These are phyloP conservation scores for Rhinoderma darwinii DNA, from an alignment of 2,113 vertebrate species.

Conservation along the genomic window DNA sequence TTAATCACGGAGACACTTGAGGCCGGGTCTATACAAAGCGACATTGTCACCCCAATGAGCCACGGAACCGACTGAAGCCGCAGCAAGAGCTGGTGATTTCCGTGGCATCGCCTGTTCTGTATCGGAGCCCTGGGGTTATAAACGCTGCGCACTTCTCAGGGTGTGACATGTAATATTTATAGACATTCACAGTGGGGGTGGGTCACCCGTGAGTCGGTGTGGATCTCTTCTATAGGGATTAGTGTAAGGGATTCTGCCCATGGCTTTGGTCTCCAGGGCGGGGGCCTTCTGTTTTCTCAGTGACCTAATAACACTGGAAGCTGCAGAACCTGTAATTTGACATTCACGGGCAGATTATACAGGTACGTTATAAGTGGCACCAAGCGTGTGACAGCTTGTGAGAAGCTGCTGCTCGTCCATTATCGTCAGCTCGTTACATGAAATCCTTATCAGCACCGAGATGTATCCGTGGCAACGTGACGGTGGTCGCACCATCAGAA, in stretches of 20 bases:
- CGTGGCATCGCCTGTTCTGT: background rate
- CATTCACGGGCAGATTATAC: background rate
- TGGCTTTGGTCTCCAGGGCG: background rate
- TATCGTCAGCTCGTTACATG: too few relatives aligned
- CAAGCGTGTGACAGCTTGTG: background rate
- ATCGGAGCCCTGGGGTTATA: background rate
- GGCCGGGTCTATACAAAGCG: too few relatives aligned
- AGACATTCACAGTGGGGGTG: too few relatives aligned
- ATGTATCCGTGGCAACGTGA: background rate
- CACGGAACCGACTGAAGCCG: too few relatives aligned
- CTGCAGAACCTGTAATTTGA: background rate
- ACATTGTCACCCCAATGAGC: too few relatives aligned
- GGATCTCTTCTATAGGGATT: too few relatives aligned
- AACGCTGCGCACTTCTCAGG: too few relatives aligned
- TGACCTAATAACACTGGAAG: background rate
- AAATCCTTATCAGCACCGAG: background rate
- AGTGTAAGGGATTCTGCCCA: too few relatives aligned
- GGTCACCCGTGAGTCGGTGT: too few relatives aligned
- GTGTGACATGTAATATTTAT: background rate
- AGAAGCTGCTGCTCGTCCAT: background rate
- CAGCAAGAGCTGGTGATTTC: too few relatives aligned
- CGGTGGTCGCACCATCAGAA: background rate
- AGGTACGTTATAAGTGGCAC: background rate
- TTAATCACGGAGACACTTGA: too few relatives aligned
- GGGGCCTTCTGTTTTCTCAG: background rate